These are phyloP conservation scores for Perdita meconis DNA, from an alignment of 2,888 invertebrate genomes.

Conservation along the genomic window DNA sequence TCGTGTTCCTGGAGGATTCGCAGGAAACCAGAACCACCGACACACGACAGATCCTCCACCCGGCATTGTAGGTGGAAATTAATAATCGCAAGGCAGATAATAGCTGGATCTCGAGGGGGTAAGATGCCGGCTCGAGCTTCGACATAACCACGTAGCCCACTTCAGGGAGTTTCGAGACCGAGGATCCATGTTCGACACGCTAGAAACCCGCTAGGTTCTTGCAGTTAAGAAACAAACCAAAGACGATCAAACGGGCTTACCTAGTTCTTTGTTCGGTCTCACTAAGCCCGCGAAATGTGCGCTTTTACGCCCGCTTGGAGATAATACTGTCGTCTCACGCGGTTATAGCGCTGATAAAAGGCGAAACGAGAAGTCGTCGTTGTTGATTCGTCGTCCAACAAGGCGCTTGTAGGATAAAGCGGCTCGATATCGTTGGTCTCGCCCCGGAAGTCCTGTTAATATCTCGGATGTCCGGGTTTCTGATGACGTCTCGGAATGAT, in stretches of 20 bases:
- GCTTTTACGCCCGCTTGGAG: conserved; percentile 33
- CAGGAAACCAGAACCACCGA: conserved; percentile 38
- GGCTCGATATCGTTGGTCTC: conserved; percentile 19
- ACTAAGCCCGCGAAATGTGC: conserved; percentile 52
- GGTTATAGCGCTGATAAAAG: conserved; percentile 61
- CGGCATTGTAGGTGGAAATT: conserved; percentile 61
- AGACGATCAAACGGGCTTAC: background rate
- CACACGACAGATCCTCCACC: conserved; percentile 53
- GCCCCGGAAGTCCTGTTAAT: conserved; percentile 23
- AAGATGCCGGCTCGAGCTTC: conserved; percentile 10
- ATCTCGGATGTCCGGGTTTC: background rate
- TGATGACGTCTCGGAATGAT: no score
- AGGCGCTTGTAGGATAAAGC: conserved; percentile 52
- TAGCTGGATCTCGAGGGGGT: conserved; percentile 56
- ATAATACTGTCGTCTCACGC: conserved; percentile 42
- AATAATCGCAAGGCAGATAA: conserved; percentile 66
- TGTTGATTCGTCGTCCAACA: conserved; percentile 42
- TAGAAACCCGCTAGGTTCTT: background rate
- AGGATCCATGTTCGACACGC: conserved; percentile 11
- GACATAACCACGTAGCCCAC: conserved; percentile 45
- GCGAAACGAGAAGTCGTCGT: conserved; percentile 12
- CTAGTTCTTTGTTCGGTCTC: conserved; percentile 31
- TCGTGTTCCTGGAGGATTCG: conserved; percentile 39
- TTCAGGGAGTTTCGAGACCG: conserved; percentile 27
- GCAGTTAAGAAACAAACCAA: background rate